phyloP scores from a whole-genome alignment of 35 echinoderm and acorn worm species.

The Lytechinus variegatus region DNA sequence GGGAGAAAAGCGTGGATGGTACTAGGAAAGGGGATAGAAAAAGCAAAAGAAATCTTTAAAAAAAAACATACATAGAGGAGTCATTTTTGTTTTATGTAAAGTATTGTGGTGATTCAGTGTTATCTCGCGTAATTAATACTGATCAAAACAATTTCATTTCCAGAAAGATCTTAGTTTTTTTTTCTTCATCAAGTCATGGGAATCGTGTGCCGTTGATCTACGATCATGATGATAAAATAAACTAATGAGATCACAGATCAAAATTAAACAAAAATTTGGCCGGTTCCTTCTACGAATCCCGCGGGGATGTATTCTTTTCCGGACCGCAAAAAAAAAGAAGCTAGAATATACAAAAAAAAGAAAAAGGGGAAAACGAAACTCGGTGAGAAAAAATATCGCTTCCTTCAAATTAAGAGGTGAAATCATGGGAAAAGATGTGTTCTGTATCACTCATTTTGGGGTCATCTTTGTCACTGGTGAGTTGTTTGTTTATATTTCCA shows the following conservation, averaged over 20 bases:
- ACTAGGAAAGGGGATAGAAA: no score
- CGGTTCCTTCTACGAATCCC: neutral
- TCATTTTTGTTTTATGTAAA: no score
- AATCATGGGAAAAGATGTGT: neutral
- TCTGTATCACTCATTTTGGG: neutral
- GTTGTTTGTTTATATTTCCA: constrained; percentile 20
- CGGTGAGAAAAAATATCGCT: neutral
- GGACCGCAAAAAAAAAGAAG: neutral
- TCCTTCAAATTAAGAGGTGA: neutral
- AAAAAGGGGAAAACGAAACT: neutral
- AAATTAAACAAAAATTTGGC: neutral
- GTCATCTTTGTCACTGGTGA: neutral
- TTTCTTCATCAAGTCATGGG: no score
- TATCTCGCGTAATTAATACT: no score
- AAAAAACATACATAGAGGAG: no score
- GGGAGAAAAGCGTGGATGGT: no score
- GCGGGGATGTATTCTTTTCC: neutral
- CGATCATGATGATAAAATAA: neutral
- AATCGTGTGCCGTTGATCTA: neutral
- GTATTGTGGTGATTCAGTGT: no score
- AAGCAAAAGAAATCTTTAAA: no score
- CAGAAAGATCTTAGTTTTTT: no score
- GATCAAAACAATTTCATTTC: no score
- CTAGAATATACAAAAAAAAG: no score
- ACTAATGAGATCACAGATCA: neutral